Conservation (phyloP, 2,797 vertebrate species). For the Etheostoma nigrum region DNA sequence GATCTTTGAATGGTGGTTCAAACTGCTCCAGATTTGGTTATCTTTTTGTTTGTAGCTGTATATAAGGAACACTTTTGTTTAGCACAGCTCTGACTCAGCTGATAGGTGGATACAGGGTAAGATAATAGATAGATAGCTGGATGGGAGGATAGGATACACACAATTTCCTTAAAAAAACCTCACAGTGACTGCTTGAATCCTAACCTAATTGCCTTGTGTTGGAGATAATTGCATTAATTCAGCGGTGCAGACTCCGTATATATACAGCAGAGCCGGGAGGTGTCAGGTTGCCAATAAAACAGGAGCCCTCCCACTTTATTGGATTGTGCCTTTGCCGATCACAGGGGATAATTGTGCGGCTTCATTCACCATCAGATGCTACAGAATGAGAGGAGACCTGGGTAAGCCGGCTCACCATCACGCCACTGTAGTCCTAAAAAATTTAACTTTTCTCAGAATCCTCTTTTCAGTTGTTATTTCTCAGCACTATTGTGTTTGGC, state of each 20-base stretch:
- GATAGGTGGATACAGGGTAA: slow-evolving; percentile 42
- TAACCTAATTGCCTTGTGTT: slow-evolving; percentile 62
- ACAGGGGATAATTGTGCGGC: slow-evolving; percentile 57
- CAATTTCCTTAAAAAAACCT: slow-evolving; percentile 66
- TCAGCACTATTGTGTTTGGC: neutral
- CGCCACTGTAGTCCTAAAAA: neutral
- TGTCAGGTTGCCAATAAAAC: slow-evolving; percentile 74
- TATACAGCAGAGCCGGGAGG: slow-evolving; percentile 53
- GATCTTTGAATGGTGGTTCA: neutral
- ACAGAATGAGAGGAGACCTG: slow-evolving; percentile 21
- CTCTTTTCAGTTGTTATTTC: slow-evolving; percentile 19
- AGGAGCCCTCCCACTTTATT: slow-evolving; percentile 67
- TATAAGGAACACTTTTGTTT: slow-evolving; percentile 28
- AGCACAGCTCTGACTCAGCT: slow-evolving; percentile 31
- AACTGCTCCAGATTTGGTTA: neutral
- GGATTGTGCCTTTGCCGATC: slow-evolving; percentile 70
- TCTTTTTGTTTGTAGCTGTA: slow-evolving; percentile 16
- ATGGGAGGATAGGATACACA: slow-evolving; percentile 60
- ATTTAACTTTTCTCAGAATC: slow-evolving; percentile 38
- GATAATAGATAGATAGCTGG: slow-evolving; percentile 47
- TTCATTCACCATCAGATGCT: slow-evolving; percentile 64
- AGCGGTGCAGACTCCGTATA: slow-evolving; percentile 44
- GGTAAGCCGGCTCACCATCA: slow-evolving; percentile 25
- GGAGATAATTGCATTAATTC: slow-evolving; percentile 69
- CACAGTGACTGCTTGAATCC: slow-evolving; percentile 43